Conservation (phyloP, 1,140 invertebrate genomes). For the Teleopsis dalmanni region DNA sequence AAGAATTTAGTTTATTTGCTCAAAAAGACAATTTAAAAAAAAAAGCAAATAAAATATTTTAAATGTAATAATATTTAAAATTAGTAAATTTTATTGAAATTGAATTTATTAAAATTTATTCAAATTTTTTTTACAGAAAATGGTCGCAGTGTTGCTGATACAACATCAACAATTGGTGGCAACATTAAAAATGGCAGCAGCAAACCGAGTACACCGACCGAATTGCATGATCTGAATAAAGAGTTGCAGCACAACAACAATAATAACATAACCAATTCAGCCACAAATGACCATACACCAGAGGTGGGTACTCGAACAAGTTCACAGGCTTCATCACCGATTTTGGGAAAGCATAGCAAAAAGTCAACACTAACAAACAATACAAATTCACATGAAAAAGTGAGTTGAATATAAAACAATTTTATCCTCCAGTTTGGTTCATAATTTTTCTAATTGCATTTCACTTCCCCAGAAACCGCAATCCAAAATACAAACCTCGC, state of each 20-base stretch:
- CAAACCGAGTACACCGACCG: constrained; percentile 9
- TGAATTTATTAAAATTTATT: too few species aligned
- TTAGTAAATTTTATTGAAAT: not conserved
- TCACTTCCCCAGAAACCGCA: constrained; percentile 8
- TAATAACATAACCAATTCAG: not conserved
- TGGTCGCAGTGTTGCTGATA: constrained; percentile 9
- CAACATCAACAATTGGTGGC: constrained; percentile 1
- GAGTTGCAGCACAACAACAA: constrained; percentile 6
- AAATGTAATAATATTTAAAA: not conserved
- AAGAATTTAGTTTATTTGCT: too few species aligned
- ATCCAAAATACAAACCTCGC: constrained; percentile 5
- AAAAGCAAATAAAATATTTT: not conserved
- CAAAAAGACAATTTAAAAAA: too few species aligned
- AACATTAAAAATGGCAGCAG: constrained; percentile 1
- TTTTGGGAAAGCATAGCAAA: constrained; percentile 1
- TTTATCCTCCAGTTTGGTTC: not conserved
- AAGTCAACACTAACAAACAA: constrained; percentile 3
- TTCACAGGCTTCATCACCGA: constrained; percentile 12
- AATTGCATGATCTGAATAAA: constrained; percentile 8
- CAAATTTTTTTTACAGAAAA: constrained; percentile 12
- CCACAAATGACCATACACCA: constrained; percentile 3
- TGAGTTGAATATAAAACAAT: not conserved
- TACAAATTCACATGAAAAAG: constrained; percentile 1
- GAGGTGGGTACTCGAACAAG: constrained; percentile 6
- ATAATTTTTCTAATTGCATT: not conserved